Percentiles rank a stretch among this genome's conserved stretches.
Evolutionary conservation across 1,140 invertebrate genomes (phyloP).

Genomic region (Drosophila repletoides): DNA sequence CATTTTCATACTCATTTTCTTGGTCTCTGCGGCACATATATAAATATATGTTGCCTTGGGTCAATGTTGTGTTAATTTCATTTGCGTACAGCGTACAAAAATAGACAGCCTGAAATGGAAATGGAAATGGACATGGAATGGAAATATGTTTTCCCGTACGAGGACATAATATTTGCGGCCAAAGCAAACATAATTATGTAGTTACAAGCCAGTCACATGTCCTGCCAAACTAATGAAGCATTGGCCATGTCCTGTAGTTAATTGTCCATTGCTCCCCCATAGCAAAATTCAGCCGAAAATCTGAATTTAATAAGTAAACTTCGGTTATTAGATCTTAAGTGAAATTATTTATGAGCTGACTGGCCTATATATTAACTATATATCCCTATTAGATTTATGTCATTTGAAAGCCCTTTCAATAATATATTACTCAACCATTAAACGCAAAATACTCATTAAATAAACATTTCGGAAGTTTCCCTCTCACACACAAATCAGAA

Average conservation of each 20-base stretch:
- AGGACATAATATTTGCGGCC: slow-evolving; percentile 38
- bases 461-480: slow-evolving; percentile 34
- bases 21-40: slow-evolving; percentile 4
- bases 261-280: too few relatives aligned
- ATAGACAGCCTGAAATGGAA: slow-evolving; percentile 61
- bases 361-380: too few relatives aligned
- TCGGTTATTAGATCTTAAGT: too few relatives aligned
- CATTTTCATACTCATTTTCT: too few relatives aligned
- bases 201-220: neutral
- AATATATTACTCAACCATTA: slow-evolving; percentile 44
- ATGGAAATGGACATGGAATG: too few relatives aligned
- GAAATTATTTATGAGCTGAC: too few relatives aligned
- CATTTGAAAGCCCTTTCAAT: slow-evolving; percentile 1
- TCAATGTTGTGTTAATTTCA: slow-evolving; percentile 74
- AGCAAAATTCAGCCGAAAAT: too few relatives aligned
- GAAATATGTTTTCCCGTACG: slow-evolving; percentile 17
- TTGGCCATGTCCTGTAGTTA: too few relatives aligned
- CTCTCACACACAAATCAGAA: neutral
- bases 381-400: slow-evolving; percentile 30
- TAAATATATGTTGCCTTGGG: slow-evolving; percentile 6
- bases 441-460: slow-evolving; percentile 37
- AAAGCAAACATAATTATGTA: slow-evolving; percentile 59
- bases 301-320: too few relatives aligned
- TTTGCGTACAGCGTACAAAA: slow-evolving; percentile 64
- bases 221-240: neutral